phyloP scores from a whole-genome alignment of 2,888 invertebrate genomes.

The Unio pictorum region DNA sequence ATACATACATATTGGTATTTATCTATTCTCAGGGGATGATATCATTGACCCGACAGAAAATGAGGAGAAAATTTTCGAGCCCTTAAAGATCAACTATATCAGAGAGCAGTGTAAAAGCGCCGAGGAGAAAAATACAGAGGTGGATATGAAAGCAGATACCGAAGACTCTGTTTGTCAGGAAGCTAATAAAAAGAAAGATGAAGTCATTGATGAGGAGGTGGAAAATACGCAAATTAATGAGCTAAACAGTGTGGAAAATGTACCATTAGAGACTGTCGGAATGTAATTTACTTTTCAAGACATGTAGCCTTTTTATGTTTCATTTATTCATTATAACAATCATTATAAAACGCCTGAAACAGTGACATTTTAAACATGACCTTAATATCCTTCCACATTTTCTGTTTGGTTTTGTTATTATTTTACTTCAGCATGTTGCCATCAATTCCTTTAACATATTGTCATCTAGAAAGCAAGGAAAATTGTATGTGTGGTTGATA shows the following conservation, averaged over 20 bases:
- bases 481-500: too few species aligned
- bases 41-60: slow-evolving; percentile 8
- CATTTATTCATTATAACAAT: too few species aligned
- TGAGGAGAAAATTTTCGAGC: slow-evolving; percentile 25
- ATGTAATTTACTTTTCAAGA: neutral
- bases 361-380: too few species aligned
- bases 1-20: neutral
- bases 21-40: slow-evolving; percentile 12
- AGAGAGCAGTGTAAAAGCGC: slow-evolving; percentile 29
- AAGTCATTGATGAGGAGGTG: neutral
- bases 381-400: too few species aligned
- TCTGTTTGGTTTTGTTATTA: too few species aligned
- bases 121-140: slow-evolving; percentile 21
- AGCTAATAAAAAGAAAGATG: neutral
- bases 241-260: neutral
- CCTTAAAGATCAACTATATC: slow-evolving; percentile 26
- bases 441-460: too few species aligned
- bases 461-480: too few species aligned
- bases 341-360: too few species aligned
- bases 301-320: too few species aligned
- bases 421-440: too few species aligned
- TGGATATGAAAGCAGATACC: neutral
- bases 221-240: neutral
- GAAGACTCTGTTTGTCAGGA: neutral
- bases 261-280: neutral